Evolutionary conservation across 2,113 vertebrate genomes (phyloP).

Genomic region (Amphiprion percula): DNA sequence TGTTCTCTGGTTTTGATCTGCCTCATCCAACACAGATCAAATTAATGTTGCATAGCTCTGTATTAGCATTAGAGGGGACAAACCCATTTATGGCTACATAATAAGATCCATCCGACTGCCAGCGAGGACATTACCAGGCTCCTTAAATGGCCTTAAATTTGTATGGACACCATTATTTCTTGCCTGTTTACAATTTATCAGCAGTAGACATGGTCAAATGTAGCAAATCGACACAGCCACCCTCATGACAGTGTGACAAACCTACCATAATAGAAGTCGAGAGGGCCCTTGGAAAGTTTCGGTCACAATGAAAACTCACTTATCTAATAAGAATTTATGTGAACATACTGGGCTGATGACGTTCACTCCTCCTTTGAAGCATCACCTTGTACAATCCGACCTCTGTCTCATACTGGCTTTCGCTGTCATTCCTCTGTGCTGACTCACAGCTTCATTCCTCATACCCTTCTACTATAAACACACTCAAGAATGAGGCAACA

Average conservation of each 20-base stretch:
- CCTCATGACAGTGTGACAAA: slow-evolving; percentile 10
- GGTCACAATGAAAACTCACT: not conserved
- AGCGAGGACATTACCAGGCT: not conserved
- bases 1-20: not conserved
- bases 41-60: slow-evolving; percentile 18
- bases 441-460: slow-evolving; percentile 69
- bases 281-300: not conserved
- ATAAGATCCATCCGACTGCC: slow-evolving; percentile 15
- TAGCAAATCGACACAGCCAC: not conserved
- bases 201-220: not conserved
- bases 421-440: slow-evolving; percentile 47
- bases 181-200: slow-evolving; percentile 5
- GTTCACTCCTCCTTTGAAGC: slow-evolving; percentile 32
- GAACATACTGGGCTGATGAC: slow-evolving; percentile 45
- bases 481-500: slow-evolving; percentile 61
- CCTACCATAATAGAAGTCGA: not conserved
- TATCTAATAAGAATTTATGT: not conserved
- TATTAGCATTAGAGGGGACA: slow-evolving; percentile 19
- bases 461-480: slow-evolving; percentile 51
- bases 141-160: not conserved
- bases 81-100: slow-evolving; percentile 11
- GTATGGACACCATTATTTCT: slow-evolving; percentile 7
- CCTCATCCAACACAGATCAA: slow-evolving; percentile 16
- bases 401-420: slow-evolving; percentile 32
- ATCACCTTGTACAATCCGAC: slow-evolving; percentile 51